Base-by-base conservation (phyloP, 2,888 invertebrate species). In the Hirtodrosophila confusa region DNA sequence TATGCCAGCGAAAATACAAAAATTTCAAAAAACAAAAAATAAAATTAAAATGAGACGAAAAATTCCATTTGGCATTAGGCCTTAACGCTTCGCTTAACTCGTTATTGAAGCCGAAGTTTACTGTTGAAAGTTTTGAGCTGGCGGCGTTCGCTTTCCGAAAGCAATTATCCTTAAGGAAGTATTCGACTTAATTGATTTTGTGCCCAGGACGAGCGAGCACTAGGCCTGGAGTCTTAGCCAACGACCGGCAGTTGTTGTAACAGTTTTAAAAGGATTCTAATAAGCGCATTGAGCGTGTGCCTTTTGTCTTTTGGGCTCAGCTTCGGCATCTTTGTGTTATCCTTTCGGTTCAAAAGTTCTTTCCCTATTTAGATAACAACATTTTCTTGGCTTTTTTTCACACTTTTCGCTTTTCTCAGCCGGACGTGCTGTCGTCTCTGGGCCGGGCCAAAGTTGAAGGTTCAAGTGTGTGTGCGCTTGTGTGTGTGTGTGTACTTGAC, bases 171-270 rank as follows among this genome's bases (percentile, higher is more conserved):
- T 82, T 53, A 72, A 78, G 85, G 73, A 80, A 78, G 74, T 80
- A 82, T 76, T 80, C 80, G 87, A 85, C 83, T 87, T 87, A 85
- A 85, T 85, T 85, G 85, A 85, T 85, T 87, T 83, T 68, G 69
- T 69, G 71, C 58, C 69, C 56, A 54, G 43, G 33, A n/a, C 37
- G 9, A 24, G 27, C 7, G n/a, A n/a, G 12, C 29, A 12, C 37
- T n/a, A 24, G 24, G 17, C 33, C 33, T 11, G 10, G 24, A n/a
- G n/a, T 33, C 35, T 8, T 7, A 9, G 7, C 36, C 8, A 35
- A 24, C 39, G 36, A 8, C 68, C 64, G 69, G 55, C 71, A 82
- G 79, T 71, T 69, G 75, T 79, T 69, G 75, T 79, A 60, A 75
- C 82, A 73, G 66, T 82, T 79, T 78, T 75, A 82, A 84, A 84